Evolutionary conservation across 2,113 vertebrate species (phyloP).

Genomic region (Notothenia coriiceps): DNA sequence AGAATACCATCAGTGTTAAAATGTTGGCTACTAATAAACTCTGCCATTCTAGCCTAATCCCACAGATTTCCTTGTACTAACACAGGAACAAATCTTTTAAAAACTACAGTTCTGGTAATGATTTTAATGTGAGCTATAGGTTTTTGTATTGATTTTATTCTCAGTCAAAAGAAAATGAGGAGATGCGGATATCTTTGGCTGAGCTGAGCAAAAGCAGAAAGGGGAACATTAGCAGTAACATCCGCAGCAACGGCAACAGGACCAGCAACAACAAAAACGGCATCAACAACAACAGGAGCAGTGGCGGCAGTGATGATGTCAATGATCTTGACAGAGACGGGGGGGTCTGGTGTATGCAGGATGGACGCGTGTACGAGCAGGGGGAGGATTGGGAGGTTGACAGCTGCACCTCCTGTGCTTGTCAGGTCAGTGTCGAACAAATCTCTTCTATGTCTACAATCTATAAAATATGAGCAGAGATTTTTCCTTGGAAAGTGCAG

Average conservation of each 20-base stretch:
- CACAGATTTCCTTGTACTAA: neutral
- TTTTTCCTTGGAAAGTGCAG: neutral
- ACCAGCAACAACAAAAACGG: neutral
- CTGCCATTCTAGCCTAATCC: neutral
- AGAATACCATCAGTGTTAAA: conserved; percentile 40
- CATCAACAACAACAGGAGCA: rapidly evolving
- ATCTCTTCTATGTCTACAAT: neutral
- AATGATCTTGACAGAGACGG: conserved; percentile 68
- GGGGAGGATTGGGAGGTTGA: conserved; percentile 95
- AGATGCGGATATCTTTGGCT: conserved; percentile 89
- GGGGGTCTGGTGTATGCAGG: conserved; percentile 91
- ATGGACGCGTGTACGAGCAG: conserved; percentile 90
- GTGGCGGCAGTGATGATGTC: neutral
- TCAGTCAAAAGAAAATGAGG: conserved; percentile 93
- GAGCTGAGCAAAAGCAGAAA: conserved; percentile 78
- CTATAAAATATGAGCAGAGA: neutral
- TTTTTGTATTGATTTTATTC: conserved; percentile 33
- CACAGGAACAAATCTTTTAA: neutral
- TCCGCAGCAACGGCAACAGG: too few species aligned
- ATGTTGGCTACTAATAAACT: conserved; percentile 5
- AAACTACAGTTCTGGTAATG: neutral
- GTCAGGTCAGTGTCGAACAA: conserved; percentile 84
- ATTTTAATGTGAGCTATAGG: neutral
- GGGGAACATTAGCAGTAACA: neutral
- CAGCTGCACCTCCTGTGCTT: conserved; percentile 94